phyloP scores from a whole-genome alignment of 2,797 vertebrate genomes.

The Tragopan temminckii region DNA sequence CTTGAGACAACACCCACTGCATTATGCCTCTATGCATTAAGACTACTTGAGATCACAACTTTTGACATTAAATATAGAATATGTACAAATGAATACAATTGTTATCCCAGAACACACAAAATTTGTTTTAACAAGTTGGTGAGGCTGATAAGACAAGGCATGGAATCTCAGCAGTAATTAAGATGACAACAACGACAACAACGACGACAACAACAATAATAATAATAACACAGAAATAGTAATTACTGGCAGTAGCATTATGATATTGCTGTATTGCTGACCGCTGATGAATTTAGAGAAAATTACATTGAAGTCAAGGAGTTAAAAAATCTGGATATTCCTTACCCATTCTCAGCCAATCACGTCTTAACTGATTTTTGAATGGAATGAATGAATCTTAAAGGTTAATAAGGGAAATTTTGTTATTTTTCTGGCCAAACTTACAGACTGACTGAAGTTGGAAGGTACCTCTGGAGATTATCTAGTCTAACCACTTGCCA shows the following conservation, averaged over 20 bases:
- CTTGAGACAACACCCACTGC: conserved; percentile 2
- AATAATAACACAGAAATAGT: background rate
- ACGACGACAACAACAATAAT: background rate
- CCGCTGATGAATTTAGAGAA: conserved; percentile 11
- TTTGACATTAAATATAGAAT: conserved; percentile 5
- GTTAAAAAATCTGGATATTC: background rate
- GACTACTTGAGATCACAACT: background rate
- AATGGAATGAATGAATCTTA: background rate
- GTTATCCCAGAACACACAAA: conserved; percentile 25
- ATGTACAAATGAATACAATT: background rate
- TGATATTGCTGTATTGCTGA: background rate
- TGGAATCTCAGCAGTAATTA: conserved; percentile 14
- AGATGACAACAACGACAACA: background rate
- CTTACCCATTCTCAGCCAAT: background rate
- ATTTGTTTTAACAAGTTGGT: conserved; percentile 25
- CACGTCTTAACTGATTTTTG: background rate
- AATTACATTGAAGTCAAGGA: background rate
- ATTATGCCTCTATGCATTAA: background rate
- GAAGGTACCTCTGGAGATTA: background rate
- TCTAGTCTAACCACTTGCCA: background rate
- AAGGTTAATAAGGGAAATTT: background rate
- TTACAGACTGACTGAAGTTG: background rate
- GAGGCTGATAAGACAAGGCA: background rate
- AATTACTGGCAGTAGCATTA: background rate
- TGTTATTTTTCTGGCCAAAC: background rate